phyloP scores from a whole-genome alignment of 2,888 invertebrate species.

The Ametastegia equiseti region DNA sequence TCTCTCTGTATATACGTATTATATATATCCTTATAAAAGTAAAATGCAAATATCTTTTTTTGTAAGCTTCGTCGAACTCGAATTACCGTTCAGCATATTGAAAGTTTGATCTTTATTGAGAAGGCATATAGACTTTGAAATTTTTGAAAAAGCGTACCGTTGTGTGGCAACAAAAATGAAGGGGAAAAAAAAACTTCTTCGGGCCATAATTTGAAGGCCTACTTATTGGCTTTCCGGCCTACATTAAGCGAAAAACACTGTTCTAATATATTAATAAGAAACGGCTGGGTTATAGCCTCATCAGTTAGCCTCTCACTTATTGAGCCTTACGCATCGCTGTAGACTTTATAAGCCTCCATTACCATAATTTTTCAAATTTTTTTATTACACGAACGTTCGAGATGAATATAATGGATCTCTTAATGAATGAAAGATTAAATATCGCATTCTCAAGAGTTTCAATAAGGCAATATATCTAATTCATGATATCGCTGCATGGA shows the following conservation, averaged over 20 bases:
- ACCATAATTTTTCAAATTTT: neutral
- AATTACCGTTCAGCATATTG: too few relatives aligned
- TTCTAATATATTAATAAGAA: neutral
- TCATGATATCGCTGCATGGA: neutral
- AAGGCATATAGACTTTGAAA: neutral
- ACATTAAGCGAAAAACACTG: neutral
- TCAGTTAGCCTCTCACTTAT: neutral
- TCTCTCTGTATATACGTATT: too few relatives aligned
- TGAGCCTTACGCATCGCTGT: slow-evolving; percentile 1
- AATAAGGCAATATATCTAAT: neutral
- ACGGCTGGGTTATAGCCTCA: neutral
- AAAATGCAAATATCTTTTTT: neutral
- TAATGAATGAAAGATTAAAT: neutral
- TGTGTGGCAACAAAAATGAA: neutral
- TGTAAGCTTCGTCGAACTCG: neutral
- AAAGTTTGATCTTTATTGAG: neutral
- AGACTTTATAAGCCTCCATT: neutral
- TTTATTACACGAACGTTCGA: neutral
- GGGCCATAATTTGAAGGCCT: neutral
- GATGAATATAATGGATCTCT: neutral
- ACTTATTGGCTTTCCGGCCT: neutral
- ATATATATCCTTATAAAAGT: neutral
- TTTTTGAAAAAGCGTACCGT: neutral
- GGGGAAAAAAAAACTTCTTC: neutral
- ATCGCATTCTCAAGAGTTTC: neutral